phyloP scores from a whole-genome alignment of 2,888 invertebrate genomes.

The Oeneis ivallda region DNA sequence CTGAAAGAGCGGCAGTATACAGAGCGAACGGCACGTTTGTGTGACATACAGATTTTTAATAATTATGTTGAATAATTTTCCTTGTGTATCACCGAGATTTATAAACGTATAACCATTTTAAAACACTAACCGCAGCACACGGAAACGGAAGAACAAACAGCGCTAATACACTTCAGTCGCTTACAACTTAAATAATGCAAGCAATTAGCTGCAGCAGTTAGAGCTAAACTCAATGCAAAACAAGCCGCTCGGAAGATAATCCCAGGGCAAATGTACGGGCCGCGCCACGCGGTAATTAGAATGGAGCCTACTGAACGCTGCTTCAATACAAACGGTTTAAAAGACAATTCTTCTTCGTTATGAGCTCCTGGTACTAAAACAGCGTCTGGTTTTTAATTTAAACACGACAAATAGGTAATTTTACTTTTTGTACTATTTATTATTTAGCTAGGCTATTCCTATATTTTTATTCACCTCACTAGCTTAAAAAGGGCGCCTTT shows the following conservation, averaged over 20 bases:
- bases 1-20: no score
- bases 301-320: conserved; percentile 2
- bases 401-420: no score
- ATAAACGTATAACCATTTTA: neutral
- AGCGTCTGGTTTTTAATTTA: no score
- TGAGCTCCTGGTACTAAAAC: neutral
- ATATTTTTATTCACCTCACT: no score
- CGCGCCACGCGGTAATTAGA: conserved; percentile 12
- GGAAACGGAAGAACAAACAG: conserved; percentile 16
- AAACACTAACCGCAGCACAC: neutral
- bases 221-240: conserved; percentile 20
- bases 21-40: no score
- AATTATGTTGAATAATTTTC: no score
- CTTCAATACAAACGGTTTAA: conserved; percentile 6
- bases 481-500: no score
- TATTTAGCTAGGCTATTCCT: no score
- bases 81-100: no score
- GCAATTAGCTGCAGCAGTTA: conserved; percentile 29
- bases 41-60: no score
- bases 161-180: conserved; percentile 25
- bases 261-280: conserved; percentile 23
- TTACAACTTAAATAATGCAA: conserved; percentile 28
- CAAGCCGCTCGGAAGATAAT: conserved; percentile 27
- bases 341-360: neutral
- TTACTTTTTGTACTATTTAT: no score